Evolutionary conservation across 2,888 invertebrate genomes (phyloP), one percentile per base, ranked within the genome.

Genomic region (Dione juno): DNA sequence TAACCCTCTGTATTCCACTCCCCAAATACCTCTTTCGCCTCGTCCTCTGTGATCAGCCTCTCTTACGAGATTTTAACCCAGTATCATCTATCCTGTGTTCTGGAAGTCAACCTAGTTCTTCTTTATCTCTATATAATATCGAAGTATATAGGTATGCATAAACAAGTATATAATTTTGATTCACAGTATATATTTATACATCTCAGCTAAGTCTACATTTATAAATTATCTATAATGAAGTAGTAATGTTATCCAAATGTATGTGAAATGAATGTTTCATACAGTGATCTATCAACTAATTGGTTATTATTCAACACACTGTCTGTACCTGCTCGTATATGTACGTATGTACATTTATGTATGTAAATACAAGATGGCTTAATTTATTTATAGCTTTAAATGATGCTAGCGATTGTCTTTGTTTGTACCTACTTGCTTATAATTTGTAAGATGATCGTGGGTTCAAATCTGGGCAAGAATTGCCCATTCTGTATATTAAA

Each of bases 221-320:
- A 48, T 48, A 64, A 64, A 64, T 48, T 50, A 50, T 10, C 37
- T 16, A 35, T 50, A 64, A 64, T 64, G 37, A 61, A 48, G 9
- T 64, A 9, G 48, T 64, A 48, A 64, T 50, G 63, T 48, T 19
- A 50, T n/a, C 48, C 16, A 64, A 37, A 64, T 64, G 16, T 37
- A 50, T 63, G 63, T 64, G 28, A 50, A 50, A 64, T 64, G 63
- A 64, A 64, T 64, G 48, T 50, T 64, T 50, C 63, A 64, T 11
- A 50, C n/a, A 16, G 48, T 11, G 35, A 63, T 63, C 35, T 45
- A 48, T 63, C 63, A 63, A 35, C 35, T 37, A 35, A 28, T 21
- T 50, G 37, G 37, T 64, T 37, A 64, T 50, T 64, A 64, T 64
- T 37, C 63, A 50, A 35, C 19, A 21, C 59, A n/a, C 37, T 64